Conservation (phyloP, 2,888 invertebrate species). For the Palloptera scutellata region DNA sequence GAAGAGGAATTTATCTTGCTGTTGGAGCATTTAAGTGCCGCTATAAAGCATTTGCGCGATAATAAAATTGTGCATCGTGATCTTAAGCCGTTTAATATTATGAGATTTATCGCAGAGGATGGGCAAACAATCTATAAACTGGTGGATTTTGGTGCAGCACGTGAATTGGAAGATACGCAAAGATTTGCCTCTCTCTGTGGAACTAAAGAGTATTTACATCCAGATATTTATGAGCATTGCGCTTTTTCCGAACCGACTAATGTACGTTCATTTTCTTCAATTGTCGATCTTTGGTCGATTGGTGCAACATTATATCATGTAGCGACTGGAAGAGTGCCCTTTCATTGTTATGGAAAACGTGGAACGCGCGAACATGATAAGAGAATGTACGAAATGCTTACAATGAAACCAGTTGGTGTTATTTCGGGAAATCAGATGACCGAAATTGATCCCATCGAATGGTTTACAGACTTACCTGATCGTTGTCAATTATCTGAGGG, state of each 20-base stretch:
- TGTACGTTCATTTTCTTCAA: conserved; percentile 84
- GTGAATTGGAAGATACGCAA: conserved; percentile 93
- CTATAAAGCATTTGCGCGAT: conserved; percentile 93
- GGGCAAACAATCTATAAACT: conserved; percentile 75
- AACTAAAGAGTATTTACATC: conserved; percentile 96
- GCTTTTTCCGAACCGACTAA: conserved; percentile 86
- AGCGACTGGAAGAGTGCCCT: conserved; percentile 93
- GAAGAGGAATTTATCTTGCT: conserved; percentile 91
- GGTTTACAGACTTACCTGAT: conserved; percentile 83
- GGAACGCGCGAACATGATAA: conserved; percentile 81
- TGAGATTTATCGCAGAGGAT: conserved; percentile 94
- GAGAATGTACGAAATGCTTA: conserved; percentile 95
- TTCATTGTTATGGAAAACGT: conserved; percentile 87
- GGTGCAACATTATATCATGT: conserved; percentile 95
- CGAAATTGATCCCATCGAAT: conserved; percentile 91
- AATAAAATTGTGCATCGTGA: conserved; percentile 94
- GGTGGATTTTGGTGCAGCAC: conserved; percentile 95
- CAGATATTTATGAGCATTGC: conserved; percentile 95
- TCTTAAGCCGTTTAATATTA: conserved; percentile 95
- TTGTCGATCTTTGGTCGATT: conserved; percentile 96
- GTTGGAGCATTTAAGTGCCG: conserved; percentile 87
- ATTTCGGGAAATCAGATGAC: conserved; percentile 88
- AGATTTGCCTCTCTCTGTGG: conserved; percentile 95
- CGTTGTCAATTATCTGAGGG: conserved; percentile 88
- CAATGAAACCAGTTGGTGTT: conserved; percentile 91